Evolutionary conservation across 2,888 invertebrate species (phyloP).

Genomic region (Tetragnatha montana): DNA sequence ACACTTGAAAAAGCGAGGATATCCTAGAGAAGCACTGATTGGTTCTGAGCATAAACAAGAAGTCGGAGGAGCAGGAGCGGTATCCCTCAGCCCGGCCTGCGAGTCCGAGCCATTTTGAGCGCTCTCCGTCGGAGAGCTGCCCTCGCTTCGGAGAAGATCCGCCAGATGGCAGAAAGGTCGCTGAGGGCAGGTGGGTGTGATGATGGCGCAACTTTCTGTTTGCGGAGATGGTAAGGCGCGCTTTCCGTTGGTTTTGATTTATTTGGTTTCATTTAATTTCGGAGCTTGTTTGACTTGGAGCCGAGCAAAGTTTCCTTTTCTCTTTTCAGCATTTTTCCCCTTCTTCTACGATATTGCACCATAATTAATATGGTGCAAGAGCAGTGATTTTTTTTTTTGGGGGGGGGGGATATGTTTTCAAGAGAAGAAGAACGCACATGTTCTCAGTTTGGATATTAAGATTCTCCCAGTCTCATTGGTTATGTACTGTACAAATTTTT

Average conservation of each 20-base stretch:
- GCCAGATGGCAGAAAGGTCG: conserved; percentile 28
- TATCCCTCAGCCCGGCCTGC: conserved; percentile 48
- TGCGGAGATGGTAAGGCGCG: conserved; percentile 8
- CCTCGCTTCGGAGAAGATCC: conserved; percentile 17
- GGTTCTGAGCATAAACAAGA: conserved; percentile 4
- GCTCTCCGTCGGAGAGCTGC: conserved; percentile 13
- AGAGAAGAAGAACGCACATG: no score
- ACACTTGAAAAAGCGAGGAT: not conserved
- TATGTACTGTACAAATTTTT: no score
- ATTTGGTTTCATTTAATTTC: not conserved
- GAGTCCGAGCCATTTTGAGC: conserved; percentile 64
- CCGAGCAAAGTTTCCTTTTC: not conserved
- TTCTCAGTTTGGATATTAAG: no score
- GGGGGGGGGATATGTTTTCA: no score
- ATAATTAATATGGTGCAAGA: no score
- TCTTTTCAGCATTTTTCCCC: not conserved
- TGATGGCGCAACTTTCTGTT: conserved; percentile 45
- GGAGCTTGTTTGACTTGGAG: not conserved
- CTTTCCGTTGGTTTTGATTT: conserved; percentile 1
- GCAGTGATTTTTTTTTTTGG: no score
- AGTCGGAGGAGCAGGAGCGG: not conserved
- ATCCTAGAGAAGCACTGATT: not conserved
- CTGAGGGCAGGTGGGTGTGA: conserved; percentile 55
- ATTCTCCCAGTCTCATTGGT: no score
- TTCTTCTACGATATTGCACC: no score